Evolutionary conservation across 2,797 vertebrate genomes (phyloP).

Genomic region (Semotilus atromaculatus): DNA sequence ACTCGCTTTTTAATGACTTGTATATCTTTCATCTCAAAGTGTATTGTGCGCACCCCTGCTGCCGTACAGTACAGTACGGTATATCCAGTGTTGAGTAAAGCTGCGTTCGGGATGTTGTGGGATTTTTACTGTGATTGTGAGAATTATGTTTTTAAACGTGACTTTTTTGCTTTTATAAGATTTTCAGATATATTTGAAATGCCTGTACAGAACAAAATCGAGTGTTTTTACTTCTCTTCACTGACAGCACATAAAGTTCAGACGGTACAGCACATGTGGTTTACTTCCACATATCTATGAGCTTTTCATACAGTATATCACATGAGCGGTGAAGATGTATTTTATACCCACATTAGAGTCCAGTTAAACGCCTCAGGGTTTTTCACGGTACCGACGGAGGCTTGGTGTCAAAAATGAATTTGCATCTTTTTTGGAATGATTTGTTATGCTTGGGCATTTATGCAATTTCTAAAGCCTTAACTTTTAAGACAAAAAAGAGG

Average conservation of each 20-base stretch:
- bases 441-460: constrained; percentile 53
- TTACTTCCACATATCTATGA: not conserved
- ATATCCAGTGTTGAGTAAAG: not conserved
- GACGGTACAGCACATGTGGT: not conserved
- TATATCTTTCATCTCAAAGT: not conserved
- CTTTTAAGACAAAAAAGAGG: constrained; percentile 45
- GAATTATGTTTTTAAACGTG: not conserved
- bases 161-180: constrained; percentile 15
- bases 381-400: not conserved
- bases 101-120: not conserved
- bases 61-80: constrained; percentile 13
- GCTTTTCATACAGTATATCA: not conserved
- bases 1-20: not conserved
- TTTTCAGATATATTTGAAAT: not conserved
- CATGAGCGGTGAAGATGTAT: not conserved
- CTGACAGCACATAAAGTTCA: not conserved
- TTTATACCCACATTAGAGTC: not conserved
- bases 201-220: not conserved
- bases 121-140: constrained; percentile 2
- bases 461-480: constrained; percentile 68
- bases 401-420: not conserved
- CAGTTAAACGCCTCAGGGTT: constrained; percentile 17
- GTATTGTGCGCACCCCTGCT: not conserved
- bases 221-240: not conserved
- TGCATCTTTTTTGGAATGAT: not conserved